Evolutionary conservation across 2,888 invertebrate species (phyloP), one percentile per base, ranked within the genome.

Genomic region (Podotricha telesiphe): DNA sequence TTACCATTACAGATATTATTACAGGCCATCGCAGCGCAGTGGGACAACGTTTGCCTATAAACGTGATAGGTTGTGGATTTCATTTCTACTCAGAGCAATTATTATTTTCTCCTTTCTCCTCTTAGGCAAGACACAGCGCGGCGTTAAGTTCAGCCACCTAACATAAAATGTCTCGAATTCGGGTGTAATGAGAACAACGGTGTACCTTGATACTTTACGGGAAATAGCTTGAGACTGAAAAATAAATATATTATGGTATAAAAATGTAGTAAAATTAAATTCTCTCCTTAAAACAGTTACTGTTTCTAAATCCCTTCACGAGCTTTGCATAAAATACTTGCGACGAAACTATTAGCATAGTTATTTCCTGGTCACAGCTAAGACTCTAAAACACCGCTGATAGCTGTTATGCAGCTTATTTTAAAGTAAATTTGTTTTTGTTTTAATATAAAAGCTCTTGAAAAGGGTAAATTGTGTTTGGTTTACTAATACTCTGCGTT

Each of bases 251-350:
- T 42, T 22, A 37, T n/a, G 4, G 20, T n/a, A 58, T 0, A 58
- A 42, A 58, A 20, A 42, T 2, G 15, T 15, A 15, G 4, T 42
- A 20, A 42, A 58, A 58, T 15, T 20, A 58, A 58, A 42, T 58
- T 20, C 58, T 58, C 42, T 58, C 22, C 58, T 58, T 40, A 42
- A 42, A 58, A 40, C 42, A 20, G 40, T 58, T 58, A 58, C 58
- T 15, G 40, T 58, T 40, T 40, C 58, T 15, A 64, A 58, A 67
- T 40, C 64, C 40, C 22, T 63, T 67, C 67, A 42, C n/a, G 55
- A 61, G 67, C 67, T 70, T 67, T 61, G 67, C 65, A 67, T 67
- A 61, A 70, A 67, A 70, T 67, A 70, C 48, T 65, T 28, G 65
- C 65, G 40, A 59, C 20, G 20, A 13, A 37, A 64, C 42, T 47